Conservation (phyloP, 2,797 vertebrate genomes). For the Orientallactaga sibirica region DNA sequence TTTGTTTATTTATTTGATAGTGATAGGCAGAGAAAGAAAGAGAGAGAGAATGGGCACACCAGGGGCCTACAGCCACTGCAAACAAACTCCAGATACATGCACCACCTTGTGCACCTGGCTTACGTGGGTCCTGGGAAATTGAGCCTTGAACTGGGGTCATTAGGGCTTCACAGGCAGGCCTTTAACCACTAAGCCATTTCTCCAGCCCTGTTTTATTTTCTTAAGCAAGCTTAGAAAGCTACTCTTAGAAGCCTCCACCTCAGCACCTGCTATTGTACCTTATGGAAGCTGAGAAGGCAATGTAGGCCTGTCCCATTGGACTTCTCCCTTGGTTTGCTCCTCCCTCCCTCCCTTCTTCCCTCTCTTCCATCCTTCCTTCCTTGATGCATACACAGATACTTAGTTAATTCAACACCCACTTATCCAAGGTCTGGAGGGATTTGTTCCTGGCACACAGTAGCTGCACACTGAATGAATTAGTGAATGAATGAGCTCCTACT, state of each 20-base stretch:
- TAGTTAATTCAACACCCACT: neutral
- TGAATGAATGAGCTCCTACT: neutral
- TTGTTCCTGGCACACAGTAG: neutral
- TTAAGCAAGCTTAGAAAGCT: neutral
- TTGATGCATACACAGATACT: neutral
- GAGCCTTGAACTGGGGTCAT: no score
- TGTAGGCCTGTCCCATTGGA: fast-evolving
- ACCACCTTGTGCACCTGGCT: no score
- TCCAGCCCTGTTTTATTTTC: neutral
- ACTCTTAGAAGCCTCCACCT: neutral
- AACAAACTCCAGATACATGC: no score
- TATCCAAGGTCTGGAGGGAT: neutral
- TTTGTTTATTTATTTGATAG: no score
- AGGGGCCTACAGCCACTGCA: no score
- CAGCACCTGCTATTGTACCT: fast-evolving
- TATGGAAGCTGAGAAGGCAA: neutral
- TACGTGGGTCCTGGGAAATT: no score
- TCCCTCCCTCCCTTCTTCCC: no score
- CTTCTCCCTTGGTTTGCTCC: neutral
- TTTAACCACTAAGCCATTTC: no score
- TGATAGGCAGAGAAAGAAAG: no score
- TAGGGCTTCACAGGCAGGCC: no score
- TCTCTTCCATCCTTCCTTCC: neutral
- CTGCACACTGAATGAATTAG: neutral
- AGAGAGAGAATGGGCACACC: no score